Base-by-base conservation (phyloP, 2,888 invertebrate genomes). In the Meganola albula region DNA sequence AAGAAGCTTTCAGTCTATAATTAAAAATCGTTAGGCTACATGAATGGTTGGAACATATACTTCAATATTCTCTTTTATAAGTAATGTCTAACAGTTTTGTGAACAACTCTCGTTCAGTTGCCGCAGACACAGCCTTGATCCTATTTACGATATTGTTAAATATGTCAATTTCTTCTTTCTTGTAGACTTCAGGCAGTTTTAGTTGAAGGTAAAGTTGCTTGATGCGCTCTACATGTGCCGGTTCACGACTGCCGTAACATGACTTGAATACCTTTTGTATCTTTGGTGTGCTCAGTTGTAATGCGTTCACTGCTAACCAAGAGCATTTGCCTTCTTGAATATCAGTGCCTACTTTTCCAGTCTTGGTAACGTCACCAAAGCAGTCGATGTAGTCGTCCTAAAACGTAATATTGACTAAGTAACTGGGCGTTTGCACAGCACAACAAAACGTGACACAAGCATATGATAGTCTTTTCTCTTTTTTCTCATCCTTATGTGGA, bases 281-380 rank as follows among this genome's bases (percentile, higher is more conserved):
- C 3, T 87, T 80, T 0, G 88, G 77, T 30, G 84, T 90, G 10
- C 91, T 92, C 26, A 90, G 87, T 69, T 94, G 91, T 42, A 97
- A 85, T 12, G 34, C 92, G 95, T 92, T 91, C 1, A 96, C 94
- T 1, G 94, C 91, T 20, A 97, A 78, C 98, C 98, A 99, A 0
- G 95, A 90, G 71, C 98, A 98, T 76, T 98, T 98, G 23, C 96
- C 96, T 58, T 97, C 95, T 66, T 92, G 89, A 48, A 99, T 97
- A 62, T 98, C 98, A 0, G 91, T 93, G 3, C 96, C 94, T 9
- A 89, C 76, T 86, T 99, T 99, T 0, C 98, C 98, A 1, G 92
- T 96, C 0, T 92, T 74, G 1, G 87, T 84, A 16, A 93, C 89
- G 59, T 95, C 91, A 0, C 96, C 96, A 71, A 91, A 98, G 59